A percentile compares a stretch with the other conserved stretches of the same genome.
Conservation (phyloP, 1,140 invertebrate genomes). For the Drosophila biarmipes region DNA sequence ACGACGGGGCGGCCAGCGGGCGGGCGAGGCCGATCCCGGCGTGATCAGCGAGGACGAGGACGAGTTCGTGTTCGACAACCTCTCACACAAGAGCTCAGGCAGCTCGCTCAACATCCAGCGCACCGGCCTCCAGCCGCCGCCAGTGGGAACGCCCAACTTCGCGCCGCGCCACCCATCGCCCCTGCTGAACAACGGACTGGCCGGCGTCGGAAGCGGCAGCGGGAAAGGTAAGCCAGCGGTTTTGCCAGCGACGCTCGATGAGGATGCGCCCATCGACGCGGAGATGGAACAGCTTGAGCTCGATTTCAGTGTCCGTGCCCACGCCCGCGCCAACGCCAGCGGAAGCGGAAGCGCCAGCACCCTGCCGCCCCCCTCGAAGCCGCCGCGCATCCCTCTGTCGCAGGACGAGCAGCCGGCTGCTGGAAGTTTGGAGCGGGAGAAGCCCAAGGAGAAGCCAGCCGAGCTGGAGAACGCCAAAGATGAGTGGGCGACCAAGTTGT, state of each 20-base stretch:
- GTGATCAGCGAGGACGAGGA: slow-evolving; percentile 95
- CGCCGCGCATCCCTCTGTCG: slow-evolving; percentile 57
- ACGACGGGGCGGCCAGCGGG: slow-evolving; percentile 85
- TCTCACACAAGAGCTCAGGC: slow-evolving; percentile 94
- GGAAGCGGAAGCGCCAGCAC: slow-evolving; percentile 40
- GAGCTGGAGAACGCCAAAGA: slow-evolving; percentile 85
- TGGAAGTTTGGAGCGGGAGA: slow-evolving; percentile 12
- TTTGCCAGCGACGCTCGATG: slow-evolving; percentile 61
- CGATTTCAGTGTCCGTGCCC: slow-evolving; percentile 84
- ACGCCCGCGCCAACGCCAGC: slow-evolving; percentile 11
- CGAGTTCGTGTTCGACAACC: slow-evolving; percentile 94
- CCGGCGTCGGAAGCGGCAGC: slow-evolving; percentile 5
- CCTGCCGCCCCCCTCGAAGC: slow-evolving; percentile 83
- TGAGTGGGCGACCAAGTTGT: slow-evolving; percentile 93
- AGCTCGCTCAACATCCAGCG: slow-evolving; percentile 90
- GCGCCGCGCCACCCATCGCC: slow-evolving; percentile 73
- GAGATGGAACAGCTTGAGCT: slow-evolving; percentile 82
- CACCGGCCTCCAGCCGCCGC: slow-evolving; percentile 82
- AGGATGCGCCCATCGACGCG: slow-evolving; percentile 60
- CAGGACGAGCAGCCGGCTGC: slow-evolving; percentile 23
- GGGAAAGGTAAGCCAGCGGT: slow-evolving; percentile 48
- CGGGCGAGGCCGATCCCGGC: slow-evolving; percentile 93
- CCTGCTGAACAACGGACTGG: slow-evolving; percentile 53
- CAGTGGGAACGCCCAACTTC: slow-evolving; percentile 64
- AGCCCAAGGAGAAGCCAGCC: slow-evolving; percentile 39